Evolutionary conservation across 2,113 vertebrate species (phyloP).

Genomic region (Mustela nigripes): DNA sequence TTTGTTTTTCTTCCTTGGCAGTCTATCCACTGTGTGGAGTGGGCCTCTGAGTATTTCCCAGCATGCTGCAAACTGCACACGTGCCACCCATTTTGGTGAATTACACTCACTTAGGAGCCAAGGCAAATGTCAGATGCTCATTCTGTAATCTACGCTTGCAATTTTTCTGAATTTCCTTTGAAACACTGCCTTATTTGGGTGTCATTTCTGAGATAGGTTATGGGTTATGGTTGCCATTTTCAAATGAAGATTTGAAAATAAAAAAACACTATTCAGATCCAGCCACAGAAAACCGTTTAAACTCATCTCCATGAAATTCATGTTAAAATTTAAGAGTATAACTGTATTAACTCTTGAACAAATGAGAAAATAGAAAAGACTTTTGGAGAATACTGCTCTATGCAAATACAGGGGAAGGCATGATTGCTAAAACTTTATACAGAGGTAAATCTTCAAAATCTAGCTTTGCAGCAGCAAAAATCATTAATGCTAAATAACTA

Average conservation of each 20-base stretch:
- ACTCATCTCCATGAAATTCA: constrained; percentile 42
- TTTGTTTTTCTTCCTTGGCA: constrained; percentile 11
- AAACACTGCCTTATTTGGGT: constrained; percentile 54
- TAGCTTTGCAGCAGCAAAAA: constrained; percentile 39
- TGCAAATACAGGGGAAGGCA: neutral
- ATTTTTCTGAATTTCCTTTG: constrained; percentile 59
- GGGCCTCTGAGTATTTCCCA: neutral
- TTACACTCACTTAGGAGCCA: constrained; percentile 27
- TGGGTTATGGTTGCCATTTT: constrained; percentile 52
- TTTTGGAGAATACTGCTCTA: neutral
- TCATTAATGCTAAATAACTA: constrained; percentile 62
- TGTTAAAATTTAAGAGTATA: constrained; percentile 64
- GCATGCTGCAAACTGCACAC: neutral
- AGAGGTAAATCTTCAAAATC: constrained; percentile 30
- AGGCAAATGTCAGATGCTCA: constrained; percentile 40
- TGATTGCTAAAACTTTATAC: constrained; percentile 56
- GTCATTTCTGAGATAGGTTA: constrained; percentile 51
- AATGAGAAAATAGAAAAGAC: constrained; percentile 25
- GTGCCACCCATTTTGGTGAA: neutral
- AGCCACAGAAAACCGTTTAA: constrained; percentile 65
- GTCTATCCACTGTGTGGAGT: neutral
- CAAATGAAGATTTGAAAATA: constrained; percentile 74
- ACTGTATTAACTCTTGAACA: constrained; percentile 42
- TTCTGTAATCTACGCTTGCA: neutral
- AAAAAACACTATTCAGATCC: constrained; percentile 49